Base-by-base conservation (phyloP, 2,113 vertebrate species). In the Cyphomyrus plagiostoma region DNA sequence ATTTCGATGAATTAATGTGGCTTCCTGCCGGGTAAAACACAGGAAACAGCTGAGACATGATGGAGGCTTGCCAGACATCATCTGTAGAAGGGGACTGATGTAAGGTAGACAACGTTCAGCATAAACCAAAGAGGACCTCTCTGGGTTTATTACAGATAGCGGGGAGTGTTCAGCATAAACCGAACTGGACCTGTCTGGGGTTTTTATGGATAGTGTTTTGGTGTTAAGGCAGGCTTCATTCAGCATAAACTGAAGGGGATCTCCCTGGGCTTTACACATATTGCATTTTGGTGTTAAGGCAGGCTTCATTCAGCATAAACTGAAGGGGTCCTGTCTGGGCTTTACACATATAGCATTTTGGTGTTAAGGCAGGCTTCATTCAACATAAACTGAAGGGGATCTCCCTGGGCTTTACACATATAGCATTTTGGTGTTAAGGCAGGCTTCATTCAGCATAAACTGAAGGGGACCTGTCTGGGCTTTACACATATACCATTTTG, bases 1-100 rank as follows among this genome's bases (percentile, higher is more conserved):
- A 82, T 90, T 35, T 88, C 66, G 90, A 90, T 93, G 91, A 93
- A 87, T 91, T 92, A 91, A 92, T 93, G 62, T 89, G 91, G 91
- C 91, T 93, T 93, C 87, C 91, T 89, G 88, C 66, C 89, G 90
- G 92, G 92, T 93, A 89, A 30, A 89, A 90, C 91, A 89, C 77
- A 62, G 90, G 91, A 45, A 90, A 90, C 91, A 58, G 92, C 89
- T 90, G 91, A 92, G 90, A 92, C 89, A 50, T 17, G 50, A 13
- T 49, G 15, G 49, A 39, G 85, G 83, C 42, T 56, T 89, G 90
- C 91, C 92, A 86, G 48, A 66, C 42, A 90, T 91, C 89, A 74
- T 10, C 19, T 66, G 30, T 74, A 45, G 48, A 3, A 52, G 74
- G 89, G 46, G 52, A 82, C 50, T 46, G 82, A 19, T 77, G 70